Conservation (phyloP, 2,888 invertebrate species). For the Cyclophora albipunctata region DNA sequence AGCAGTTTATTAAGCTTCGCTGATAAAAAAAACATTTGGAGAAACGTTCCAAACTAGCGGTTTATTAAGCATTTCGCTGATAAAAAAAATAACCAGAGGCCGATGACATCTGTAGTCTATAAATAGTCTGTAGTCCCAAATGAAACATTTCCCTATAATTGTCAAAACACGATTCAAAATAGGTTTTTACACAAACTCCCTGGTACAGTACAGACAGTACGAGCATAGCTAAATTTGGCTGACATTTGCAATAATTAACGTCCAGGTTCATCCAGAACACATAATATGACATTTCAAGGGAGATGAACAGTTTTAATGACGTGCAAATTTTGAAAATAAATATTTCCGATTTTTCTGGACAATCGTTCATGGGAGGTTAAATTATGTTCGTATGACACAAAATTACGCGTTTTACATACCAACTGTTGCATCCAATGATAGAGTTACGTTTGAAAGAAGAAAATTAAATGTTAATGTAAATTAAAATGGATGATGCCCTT, state of each 20-base stretch:
- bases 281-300: too few relatives aligned
- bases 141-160: constrained; percentile 28
- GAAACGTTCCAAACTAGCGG: too few relatives aligned
- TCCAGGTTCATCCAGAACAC: too few relatives aligned
- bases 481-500: constrained; percentile 11
- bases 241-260: neutral
- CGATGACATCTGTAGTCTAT: too few relatives aligned
- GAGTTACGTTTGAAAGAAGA: constrained; percentile 61
- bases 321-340: constrained; percentile 9
- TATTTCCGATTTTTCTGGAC: constrained; percentile 1
- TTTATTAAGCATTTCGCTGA: too few relatives aligned
- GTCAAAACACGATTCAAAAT: constrained; percentile 4
- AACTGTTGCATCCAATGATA: constrained; percentile 64
- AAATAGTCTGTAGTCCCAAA: too few relatives aligned
- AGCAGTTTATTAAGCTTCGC: too few relatives aligned
- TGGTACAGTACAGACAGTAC: constrained; percentile 3
- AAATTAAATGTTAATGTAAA: constrained; percentile 50
- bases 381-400: constrained; percentile 27
- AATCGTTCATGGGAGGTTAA: constrained; percentile 28
- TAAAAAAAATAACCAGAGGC: too few relatives aligned
- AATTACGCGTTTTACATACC: constrained; percentile 54
- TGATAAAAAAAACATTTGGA: too few relatives aligned
- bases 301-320: neutral
- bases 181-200: constrained; percentile 35
- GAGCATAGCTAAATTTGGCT: constrained; percentile 1